A percentile compares a stretch with the other conserved stretches of the same genome.
Conservation (phyloP, 35 echinoderm and acorn worm species). For the Lytechinus variegatus region DNA sequence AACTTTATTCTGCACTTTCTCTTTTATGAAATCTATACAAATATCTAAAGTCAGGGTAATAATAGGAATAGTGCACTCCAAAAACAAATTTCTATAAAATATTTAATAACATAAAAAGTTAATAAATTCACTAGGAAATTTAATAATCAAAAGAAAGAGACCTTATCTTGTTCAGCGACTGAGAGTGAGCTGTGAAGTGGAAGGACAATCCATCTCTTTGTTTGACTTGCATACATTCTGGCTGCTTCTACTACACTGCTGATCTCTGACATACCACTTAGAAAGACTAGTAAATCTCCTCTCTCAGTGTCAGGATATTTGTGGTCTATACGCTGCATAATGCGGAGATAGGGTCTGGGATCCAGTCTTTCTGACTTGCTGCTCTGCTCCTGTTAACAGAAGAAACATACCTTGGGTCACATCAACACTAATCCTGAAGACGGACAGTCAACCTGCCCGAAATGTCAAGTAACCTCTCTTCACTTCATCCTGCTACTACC, state of each 20-base stretch:
- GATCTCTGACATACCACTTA: constrained; percentile 98
- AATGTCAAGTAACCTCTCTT: too few species aligned
- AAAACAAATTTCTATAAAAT: too few species aligned
- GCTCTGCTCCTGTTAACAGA: constrained; percentile 56
- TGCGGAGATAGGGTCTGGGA: constrained; percentile 91
- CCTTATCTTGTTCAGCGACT: constrained; percentile 96
- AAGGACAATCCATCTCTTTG: constrained; percentile 89
- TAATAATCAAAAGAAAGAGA: not conserved
- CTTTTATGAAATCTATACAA: too few species aligned
- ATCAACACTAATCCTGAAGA: too few species aligned
- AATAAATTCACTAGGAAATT: too few species aligned
- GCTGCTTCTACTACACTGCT: constrained; percentile 84
- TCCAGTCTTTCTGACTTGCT: constrained; percentile 85
- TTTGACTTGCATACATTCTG: constrained; percentile 82
- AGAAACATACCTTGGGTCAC: too few species aligned
- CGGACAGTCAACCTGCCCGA: too few species aligned
- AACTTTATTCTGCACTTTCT: too few species aligned
- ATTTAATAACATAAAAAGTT: too few species aligned
- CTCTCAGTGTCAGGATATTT: constrained; percentile 92
- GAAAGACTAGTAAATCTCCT: constrained; percentile 91
- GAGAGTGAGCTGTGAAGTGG: constrained; percentile 92
- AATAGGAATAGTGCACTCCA: too few species aligned
- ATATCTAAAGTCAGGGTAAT: too few species aligned
- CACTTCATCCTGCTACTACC: too few species aligned
- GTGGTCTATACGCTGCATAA: constrained; percentile 95